Evolutionary conservation across 2,113 vertebrate species (phyloP).

Genomic region (Actinemys pallida): DNA sequence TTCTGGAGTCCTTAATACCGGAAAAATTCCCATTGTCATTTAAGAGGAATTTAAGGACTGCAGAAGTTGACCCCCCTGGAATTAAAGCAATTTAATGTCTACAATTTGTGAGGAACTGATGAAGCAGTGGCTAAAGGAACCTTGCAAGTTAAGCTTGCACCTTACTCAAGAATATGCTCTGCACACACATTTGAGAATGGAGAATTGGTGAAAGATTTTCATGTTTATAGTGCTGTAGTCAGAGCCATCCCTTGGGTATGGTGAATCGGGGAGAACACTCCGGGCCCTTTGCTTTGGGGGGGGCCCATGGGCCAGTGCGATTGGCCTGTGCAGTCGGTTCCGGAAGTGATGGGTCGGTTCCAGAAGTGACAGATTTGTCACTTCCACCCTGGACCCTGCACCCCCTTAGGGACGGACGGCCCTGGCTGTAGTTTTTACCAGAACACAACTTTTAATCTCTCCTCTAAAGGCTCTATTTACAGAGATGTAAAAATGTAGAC

Average conservation of each 20-base stretch:
- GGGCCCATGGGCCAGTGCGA: too few relatives aligned
- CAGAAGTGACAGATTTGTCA: too few relatives aligned
- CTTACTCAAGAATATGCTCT: background rate
- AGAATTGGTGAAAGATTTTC: background rate
- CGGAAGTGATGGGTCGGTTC: too few relatives aligned
- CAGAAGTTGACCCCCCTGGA: background rate
- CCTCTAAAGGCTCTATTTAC: background rate
- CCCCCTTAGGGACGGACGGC: too few relatives aligned
- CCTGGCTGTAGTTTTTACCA: background rate
- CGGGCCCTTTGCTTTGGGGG: too few relatives aligned
- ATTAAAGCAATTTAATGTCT: background rate
- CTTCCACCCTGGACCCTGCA: too few relatives aligned
- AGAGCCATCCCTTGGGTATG: too few relatives aligned
- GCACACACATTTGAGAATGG: background rate
- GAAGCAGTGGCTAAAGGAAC: background rate
- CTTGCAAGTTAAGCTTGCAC: background rate
- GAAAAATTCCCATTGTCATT: background rate
- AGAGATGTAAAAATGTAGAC: background rate
- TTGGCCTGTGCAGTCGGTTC: too few relatives aligned
- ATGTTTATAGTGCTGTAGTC: background rate
- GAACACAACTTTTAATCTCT: background rate
- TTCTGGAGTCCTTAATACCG: rapidly evolving
- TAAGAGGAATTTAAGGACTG: background rate
- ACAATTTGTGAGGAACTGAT: background rate
- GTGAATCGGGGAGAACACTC: too few relatives aligned